Base-by-base conservation (phyloP, 2,888 invertebrate species). In the Eumerus sabulonum region DNA sequence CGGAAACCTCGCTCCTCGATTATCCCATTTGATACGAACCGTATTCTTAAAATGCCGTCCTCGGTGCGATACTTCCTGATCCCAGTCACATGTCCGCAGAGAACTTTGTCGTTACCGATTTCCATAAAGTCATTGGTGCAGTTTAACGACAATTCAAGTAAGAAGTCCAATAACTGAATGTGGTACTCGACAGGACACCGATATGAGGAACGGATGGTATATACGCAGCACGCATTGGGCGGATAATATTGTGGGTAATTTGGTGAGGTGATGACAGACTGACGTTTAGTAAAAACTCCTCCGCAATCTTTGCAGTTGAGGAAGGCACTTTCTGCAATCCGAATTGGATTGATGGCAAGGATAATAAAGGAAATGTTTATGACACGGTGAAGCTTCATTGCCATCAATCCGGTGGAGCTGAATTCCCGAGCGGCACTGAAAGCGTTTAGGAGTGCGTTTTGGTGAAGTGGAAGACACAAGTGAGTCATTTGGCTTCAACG, bases 111-210 rank as follows among this genome's bases (percentile, higher is more conserved):
- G 64, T 90, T 85, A 0, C 90, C 90, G 48, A 92, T 87, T 82
- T 90, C 90, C 50, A 92, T 83, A 68, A 90, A 89, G 84, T 91
- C 91, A 44, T 89, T 88, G 4, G 83, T 84, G 84, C 92, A 92
- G 70, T 90, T 90, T 5, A 85, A 82, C 3, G 91, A 90, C 0
- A 88, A 73, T 82, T 89, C 89, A 44, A 92, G 76, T 68, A 89
- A 84, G 82, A 92, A 92, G 83, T 92, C 90, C 45, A 92, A 84
- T 83, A 92, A 92, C 82, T 91, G 90, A 35, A 92, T 86, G 72
- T 90, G 89, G 83, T 90, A 92, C 51, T 89, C 12, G 90, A 88
- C 27, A 27, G 27, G 27, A 27, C 27, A 27, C 7, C 27, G 79
- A 92, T 92, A 5, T 86, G 88, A 56, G 85, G 86, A 2, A 89